Evolutionary conservation across 2,888 invertebrate species (phyloP).

Genomic region (Ctenicera cuprea): DNA sequence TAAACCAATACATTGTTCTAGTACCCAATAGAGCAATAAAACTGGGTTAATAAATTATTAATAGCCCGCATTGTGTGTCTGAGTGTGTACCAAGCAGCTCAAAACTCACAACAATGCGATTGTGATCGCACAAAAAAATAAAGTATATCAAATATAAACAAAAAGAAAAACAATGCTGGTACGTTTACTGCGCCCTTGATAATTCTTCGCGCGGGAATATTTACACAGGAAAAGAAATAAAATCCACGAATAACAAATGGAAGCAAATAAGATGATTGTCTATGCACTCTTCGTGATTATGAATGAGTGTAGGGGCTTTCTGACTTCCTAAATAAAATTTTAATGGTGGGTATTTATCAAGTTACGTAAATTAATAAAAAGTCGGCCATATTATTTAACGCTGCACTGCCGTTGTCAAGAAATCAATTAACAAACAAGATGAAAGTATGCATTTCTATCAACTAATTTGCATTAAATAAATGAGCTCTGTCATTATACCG

Average conservation of each 20-base stretch:
- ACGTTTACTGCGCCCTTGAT: constrained; percentile 11
- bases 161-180: constrained; percentile 4
- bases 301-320: not conserved
- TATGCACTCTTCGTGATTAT: not conserved
- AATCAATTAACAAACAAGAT: too few species aligned
- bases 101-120: constrained; percentile 33
- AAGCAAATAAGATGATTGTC: not conserved
- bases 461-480: too few species aligned
- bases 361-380: too few species aligned
- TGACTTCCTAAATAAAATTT: not conserved
- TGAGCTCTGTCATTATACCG: too few species aligned
- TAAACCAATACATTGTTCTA: constrained; percentile 32
- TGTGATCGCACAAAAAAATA: constrained; percentile 26
- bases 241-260: not conserved
- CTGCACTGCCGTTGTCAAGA: too few species aligned
- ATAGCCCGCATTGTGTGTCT: constrained; percentile 35
- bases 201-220: not conserved
- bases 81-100: constrained; percentile 32
- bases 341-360: not conserved
- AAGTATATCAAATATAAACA: not conserved
- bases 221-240: constrained; percentile 2
- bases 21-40: constrained; percentile 35
- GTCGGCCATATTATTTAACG: too few species aligned
- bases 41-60: constrained; percentile 41
- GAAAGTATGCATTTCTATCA: too few species aligned